Percentiles rank a stretch among this genome's conserved stretches.
Conservation (phyloP, 2,888 invertebrate species). For the Lomographa bimaculata region DNA sequence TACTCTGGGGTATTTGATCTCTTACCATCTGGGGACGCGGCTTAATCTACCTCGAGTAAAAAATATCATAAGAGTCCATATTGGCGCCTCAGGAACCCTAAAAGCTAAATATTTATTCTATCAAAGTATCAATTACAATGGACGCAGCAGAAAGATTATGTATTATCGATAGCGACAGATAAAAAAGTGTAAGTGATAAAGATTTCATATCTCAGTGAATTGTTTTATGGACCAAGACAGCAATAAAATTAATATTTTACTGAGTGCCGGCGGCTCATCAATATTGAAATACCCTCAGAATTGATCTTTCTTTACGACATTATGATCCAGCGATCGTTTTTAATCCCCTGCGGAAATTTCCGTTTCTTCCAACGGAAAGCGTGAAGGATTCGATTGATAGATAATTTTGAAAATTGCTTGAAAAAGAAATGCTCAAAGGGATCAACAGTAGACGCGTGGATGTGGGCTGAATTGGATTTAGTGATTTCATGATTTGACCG, state of each 20-base stretch:
- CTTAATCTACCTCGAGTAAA: no score
- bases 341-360: slow-evolving; percentile 50
- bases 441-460: neutral
- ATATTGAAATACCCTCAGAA: slow-evolving; percentile 64
- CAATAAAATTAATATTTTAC: slow-evolving; percentile 82
- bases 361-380: slow-evolving; percentile 27
- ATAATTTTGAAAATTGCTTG: slow-evolving; percentile 21
- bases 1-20: no score
- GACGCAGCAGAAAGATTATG: no score
- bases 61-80: no score
- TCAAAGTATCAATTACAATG: no score
- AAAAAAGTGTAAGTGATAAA: slow-evolving; percentile 38
- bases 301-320: slow-evolving; percentile 59
- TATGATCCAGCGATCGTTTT: slow-evolving; percentile 49
- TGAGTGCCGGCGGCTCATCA: slow-evolving; percentile 61
- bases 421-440: slow-evolving; percentile 14
- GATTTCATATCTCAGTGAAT: slow-evolving; percentile 52
- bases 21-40: no score
- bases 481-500: no score
- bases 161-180: no score
- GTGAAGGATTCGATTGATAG: slow-evolving; percentile 7
- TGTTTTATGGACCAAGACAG: slow-evolving; percentile 67
- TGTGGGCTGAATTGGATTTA: slow-evolving; percentile 1
- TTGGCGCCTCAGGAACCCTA: no score
- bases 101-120: no score